Conservation (phyloP, 2,113 vertebrate genomes). For the Amazona guildingii region DNA sequence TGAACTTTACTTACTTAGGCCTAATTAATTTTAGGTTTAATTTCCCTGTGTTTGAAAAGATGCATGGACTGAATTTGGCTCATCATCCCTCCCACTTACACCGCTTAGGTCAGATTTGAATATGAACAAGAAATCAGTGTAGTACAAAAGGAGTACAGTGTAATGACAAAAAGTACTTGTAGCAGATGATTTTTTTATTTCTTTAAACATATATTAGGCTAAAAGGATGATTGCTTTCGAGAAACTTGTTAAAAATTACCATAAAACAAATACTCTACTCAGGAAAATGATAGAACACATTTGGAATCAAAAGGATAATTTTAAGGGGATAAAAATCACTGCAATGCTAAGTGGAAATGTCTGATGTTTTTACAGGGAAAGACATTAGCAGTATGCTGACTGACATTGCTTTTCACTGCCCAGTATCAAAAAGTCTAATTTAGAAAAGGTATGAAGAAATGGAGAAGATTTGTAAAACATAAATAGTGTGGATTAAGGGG, state of each 20-base stretch:
- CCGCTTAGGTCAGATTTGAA: neutral
- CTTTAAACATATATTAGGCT: neutral
- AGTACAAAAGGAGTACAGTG: neutral
- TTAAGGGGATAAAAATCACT: neutral
- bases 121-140: neutral
- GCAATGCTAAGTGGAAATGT: neutral
- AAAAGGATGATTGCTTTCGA: neutral
- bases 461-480: neutral
- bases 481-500: neutral
- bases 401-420: neutral
- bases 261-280: neutral
- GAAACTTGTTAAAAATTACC: neutral
- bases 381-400: neutral
- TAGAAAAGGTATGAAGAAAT: neutral
- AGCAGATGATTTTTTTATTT: neutral
- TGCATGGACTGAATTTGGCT: neutral
- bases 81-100: neutral
- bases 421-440: neutral
- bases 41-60: neutral
- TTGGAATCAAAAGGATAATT: neutral
- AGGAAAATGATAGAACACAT: neutral
- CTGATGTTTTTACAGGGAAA: neutral
- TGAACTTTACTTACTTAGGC: neutral
- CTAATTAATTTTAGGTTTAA: conserved; percentile 14
- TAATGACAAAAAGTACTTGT: neutral